Conservation (phyloP, 2,797 vertebrate species). For the Brotula barbata region DNA sequence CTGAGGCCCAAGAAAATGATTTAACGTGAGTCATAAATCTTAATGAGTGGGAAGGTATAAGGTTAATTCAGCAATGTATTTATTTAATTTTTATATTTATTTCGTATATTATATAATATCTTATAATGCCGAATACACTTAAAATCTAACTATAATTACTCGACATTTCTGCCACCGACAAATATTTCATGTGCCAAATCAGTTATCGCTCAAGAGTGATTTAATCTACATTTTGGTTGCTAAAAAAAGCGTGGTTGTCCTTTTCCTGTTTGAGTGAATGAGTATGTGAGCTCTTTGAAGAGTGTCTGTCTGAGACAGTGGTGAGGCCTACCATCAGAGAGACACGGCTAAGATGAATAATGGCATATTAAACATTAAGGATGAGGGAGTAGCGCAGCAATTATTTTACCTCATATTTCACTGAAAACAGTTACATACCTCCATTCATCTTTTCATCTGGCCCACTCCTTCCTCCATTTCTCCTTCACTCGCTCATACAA, state of each 20-base stretch:
- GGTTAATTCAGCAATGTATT: too few species aligned
- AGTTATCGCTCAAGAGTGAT: conserved; percentile 9
- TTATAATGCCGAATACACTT: too few species aligned
- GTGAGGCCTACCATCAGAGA: conserved; percentile 25
- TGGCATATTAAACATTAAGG: conserved; percentile 77
- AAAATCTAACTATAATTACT: too few species aligned
- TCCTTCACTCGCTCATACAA: conserved; percentile 35
- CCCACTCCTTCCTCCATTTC: conserved; percentile 36
- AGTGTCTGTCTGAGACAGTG: conserved; percentile 44
- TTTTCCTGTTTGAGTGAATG: conserved; percentile 27
- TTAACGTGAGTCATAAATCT: not conserved
- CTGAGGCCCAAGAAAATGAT: too few species aligned
- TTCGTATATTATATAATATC: conserved; percentile 2
- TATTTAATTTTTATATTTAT: not conserved
- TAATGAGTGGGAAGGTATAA: not conserved
- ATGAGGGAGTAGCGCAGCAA: conserved; percentile 72
- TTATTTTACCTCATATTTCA: conserved; percentile 79
- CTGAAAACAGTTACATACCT: conserved; percentile 70
- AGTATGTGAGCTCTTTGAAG: conserved; percentile 24
- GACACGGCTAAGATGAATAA: conserved; percentile 66
- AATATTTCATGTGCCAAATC: conserved; percentile 22
- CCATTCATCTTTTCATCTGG: conserved; percentile 64
- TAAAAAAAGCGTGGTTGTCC: conserved; percentile 19
- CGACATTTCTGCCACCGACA: not conserved
- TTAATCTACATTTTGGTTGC: conserved; percentile 18